Conservation (phyloP, 2,797 vertebrate genomes). For the Diceros bicornis region DNA sequence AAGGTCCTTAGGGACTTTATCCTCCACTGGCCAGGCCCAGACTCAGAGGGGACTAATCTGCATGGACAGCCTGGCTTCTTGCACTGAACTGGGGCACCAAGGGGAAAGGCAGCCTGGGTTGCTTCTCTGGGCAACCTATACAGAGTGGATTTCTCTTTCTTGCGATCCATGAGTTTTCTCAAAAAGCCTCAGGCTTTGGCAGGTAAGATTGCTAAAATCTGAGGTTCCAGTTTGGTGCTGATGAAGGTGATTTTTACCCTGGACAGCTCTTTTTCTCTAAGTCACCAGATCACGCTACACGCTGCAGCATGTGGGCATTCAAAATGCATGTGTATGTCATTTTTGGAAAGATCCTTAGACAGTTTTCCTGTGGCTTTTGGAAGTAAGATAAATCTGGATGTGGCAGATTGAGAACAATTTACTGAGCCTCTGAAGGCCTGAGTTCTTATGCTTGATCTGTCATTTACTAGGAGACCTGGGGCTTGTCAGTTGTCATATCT, state of each 20-base stretch:
- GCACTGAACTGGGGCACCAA: neutral
- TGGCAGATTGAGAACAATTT: neutral
- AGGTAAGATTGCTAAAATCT: neutral
- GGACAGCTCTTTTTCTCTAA: neutral
- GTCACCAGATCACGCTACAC: neutral
- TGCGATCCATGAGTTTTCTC: neutral
- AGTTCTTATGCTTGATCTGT: neutral
- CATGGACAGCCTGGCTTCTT: constrained; percentile 39
- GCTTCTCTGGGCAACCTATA: neutral
- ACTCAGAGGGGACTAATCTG: neutral
- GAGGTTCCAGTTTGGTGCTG: neutral
- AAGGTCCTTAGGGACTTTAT: constrained; percentile 37
- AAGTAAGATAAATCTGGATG: neutral
- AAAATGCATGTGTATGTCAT: neutral
- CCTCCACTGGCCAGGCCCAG: neutral
- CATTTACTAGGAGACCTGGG: neutral
- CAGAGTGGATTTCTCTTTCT: neutral
- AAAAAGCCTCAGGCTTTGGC: neutral
- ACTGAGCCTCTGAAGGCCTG: neutral
- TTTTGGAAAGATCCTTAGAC: neutral
- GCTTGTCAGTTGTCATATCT: neutral
- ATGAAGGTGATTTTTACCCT: neutral
- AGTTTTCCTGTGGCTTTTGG: neutral
- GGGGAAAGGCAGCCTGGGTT: neutral
- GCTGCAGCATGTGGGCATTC: neutral